phyloP scores from a whole-genome alignment of 2,113 vertebrate species.

The Prolemur simus region DNA sequence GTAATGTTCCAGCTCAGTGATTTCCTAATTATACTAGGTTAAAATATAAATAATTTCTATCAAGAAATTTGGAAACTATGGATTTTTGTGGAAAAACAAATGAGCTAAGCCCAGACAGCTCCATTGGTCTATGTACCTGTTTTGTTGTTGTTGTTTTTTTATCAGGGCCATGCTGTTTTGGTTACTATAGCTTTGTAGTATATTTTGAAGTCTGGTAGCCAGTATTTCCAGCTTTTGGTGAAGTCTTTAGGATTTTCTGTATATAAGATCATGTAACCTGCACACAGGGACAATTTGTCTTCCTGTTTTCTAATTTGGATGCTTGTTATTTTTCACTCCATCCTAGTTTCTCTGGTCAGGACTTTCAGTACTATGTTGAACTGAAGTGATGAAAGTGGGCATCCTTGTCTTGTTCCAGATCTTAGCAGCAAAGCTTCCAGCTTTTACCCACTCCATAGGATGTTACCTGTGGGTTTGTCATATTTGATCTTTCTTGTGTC shows the following conservation, averaged over 20 bases:
- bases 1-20: background rate
- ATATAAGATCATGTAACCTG: background rate
- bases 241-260: background rate
- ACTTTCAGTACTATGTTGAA: background rate
- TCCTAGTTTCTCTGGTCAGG: background rate
- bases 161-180: background rate
- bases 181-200: background rate
- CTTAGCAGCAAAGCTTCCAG: background rate
- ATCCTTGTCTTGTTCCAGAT: background rate
- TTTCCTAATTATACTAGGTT: slow-evolving; percentile 44
- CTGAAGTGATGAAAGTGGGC: background rate
- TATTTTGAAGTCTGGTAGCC: background rate
- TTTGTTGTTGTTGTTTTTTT: background rate
- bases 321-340: background rate
- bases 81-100: background rate
- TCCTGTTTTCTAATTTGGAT: background rate
- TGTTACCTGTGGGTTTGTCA: background rate
- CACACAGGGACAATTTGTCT: background rate
- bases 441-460: background rate
- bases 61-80: background rate
- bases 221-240: background rate
- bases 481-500: background rate
- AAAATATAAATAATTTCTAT: slow-evolving; percentile 31
- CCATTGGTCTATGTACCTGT: background rate
- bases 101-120: background rate